A percentile compares a stretch with the other conserved stretches of the same genome.
These are phyloP conservation scores for Chlorops oryzae DNA, from an alignment of 1,140 invertebrate species.

Conservation along the genomic window DNA sequence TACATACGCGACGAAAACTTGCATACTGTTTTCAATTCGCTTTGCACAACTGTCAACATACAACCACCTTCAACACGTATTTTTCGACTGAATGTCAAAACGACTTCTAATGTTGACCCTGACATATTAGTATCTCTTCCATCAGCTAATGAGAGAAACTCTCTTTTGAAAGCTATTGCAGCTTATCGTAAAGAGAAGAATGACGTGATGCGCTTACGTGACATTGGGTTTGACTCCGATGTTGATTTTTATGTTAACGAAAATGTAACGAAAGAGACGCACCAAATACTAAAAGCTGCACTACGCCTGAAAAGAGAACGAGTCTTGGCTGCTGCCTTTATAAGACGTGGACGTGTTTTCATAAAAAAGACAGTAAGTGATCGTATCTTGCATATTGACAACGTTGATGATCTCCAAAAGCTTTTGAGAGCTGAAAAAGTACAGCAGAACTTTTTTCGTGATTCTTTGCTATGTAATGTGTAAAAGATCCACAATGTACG, in stretches of 20 bases:
- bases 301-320: not conserved
- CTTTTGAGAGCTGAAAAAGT: not conserved
- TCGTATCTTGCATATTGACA: not conserved
- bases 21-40: too few species aligned
- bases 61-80: too few species aligned
- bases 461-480: not conserved
- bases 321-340: not conserved
- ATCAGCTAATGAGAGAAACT: too few species aligned
- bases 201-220: not conserved
- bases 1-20: too few species aligned
- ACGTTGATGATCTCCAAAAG: not conserved
- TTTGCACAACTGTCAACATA: too few species aligned
- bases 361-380: not conserved
- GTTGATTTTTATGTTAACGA: not conserved
- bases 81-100: too few species aligned
- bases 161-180: too few species aligned
- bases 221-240: not conserved
- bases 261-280: not conserved
- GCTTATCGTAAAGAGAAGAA: too few species aligned
- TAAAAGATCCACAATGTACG: not conserved
- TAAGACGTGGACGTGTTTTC: not conserved
- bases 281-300: not conserved
- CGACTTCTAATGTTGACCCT: too few species aligned
- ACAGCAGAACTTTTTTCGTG: not conserved
- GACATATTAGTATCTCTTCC: too few species aligned